Evolutionary conservation across 2,888 invertebrate species (phyloP).

Genomic region (Erebia palarica): DNA sequence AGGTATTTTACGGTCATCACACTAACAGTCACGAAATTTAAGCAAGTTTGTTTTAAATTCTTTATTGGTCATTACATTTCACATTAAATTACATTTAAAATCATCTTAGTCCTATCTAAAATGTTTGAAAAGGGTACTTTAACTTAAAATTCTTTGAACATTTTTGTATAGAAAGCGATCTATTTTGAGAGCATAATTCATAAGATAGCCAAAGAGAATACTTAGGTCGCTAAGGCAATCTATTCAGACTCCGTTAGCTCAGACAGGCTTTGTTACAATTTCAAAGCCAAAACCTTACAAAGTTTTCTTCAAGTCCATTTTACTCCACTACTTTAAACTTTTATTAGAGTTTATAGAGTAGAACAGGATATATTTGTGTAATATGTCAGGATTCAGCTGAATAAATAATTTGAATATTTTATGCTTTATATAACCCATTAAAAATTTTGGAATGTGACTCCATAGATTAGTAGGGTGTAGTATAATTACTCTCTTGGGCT

Average conservation of each 20-base stretch:
- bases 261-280: constrained; percentile 27
- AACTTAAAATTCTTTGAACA: constrained; percentile 3
- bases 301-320: constrained; percentile 18
- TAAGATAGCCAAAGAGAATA: constrained; percentile 23
- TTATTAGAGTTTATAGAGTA: constrained; percentile 6
- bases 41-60: no score
- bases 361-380: background rate
- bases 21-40: background rate
- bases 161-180: constrained; percentile 10
- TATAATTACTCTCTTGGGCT: no score
- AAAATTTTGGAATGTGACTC: no score
- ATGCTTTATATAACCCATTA: background rate
- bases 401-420: background rate
- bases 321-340: constrained; percentile 37
- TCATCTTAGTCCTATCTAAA: background rate
- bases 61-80: no score
- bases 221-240: constrained; percentile 21
- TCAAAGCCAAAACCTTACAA: constrained; percentile 24
- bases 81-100: background rate
- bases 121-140: constrained; percentile 7
- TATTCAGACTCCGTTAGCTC: constrained; percentile 21
- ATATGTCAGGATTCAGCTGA: background rate
- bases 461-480: no score
- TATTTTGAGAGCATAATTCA: constrained; percentile 13
- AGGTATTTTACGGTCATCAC: no score